These are phyloP conservation scores for Melipona quadrifasciata DNA, from an alignment of 1,140 invertebrate species.

Conservation along the genomic window DNA sequence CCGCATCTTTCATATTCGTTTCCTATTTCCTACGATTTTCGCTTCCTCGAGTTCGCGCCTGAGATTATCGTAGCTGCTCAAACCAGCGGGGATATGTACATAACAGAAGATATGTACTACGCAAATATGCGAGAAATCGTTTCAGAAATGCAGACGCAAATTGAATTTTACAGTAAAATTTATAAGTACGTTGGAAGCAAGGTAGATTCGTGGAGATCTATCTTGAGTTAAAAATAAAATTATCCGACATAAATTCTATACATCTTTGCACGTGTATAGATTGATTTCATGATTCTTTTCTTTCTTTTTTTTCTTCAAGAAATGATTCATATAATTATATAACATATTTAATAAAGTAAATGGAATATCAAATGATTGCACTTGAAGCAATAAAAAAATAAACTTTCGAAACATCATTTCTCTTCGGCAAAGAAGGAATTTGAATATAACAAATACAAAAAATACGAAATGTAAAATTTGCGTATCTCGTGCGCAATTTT, in stretches of 20 bases:
- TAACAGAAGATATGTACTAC: constrained; percentile 31
- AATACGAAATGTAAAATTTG: no score
- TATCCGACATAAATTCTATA: background rate
- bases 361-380: background rate
- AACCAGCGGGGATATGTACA: background rate
- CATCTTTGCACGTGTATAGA: background rate
- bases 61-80: background rate
- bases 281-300: no score
- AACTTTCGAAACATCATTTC: no score
- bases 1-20: background rate
- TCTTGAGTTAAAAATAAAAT: background rate
- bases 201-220: background rate
- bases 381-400: no score
- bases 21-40: background rate
- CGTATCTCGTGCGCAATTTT: background rate
- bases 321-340: no score
- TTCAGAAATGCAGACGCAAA: background rate
- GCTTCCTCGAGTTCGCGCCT: background rate
- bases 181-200: background rate
- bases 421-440: no score
- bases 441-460: no score
- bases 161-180: background rate
- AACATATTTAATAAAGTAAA: no score
- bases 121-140: background rate
- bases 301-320: no score